Evolutionary conservation across 1,140 invertebrate species (phyloP), one percentile per base, ranked within the genome.

Genomic region (Trichonephila clavipes): DNA sequence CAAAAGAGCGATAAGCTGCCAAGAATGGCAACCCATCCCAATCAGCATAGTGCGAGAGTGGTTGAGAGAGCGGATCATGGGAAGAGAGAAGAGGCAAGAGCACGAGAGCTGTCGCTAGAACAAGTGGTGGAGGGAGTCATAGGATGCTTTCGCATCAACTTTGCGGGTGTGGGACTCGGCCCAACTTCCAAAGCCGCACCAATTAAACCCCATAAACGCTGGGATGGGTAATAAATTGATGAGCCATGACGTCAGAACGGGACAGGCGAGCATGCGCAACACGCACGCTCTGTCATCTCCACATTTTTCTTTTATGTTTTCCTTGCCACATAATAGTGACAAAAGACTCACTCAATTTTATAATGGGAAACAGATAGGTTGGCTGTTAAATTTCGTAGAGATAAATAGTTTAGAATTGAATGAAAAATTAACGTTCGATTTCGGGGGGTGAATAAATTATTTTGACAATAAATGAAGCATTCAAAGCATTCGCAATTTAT

Each of bases 151-250:
- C 59, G 86, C 59, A 66, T 16, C 34, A 28, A 58, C 59, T 58
- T 19, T 61, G 18, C 86, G 86, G 86, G 86, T 66, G 86, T 88
- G 86, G 86, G 86, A 88, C 62, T 58, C 40, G 51, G 34, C 59
- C 86, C 59, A 88, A 88, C 40, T 88, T 64, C 59, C 14, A 88
- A 88, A 88, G 86, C 61, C 86, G 86, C 86, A 88, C 86, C 86
- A 88, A 88, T 88, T 88, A 88, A 62, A 66, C 28, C 58, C 86
- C 61, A 66, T 88, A 40, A 88, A 88, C 24, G 86, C 82, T 51
- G 40, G n/a, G 21, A 83, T 58, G 40, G 86, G 64, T 61, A 85
- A 85, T 85, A 85, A 85, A 85, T 85, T 85, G 82, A 85, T 85
- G 82, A 59, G 59, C 24, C 59, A 66, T 88, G 86, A 88, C 86